phyloP scores from a whole-genome alignment of 2,888 invertebrate species.

The Cephonodes hylas region DNA sequence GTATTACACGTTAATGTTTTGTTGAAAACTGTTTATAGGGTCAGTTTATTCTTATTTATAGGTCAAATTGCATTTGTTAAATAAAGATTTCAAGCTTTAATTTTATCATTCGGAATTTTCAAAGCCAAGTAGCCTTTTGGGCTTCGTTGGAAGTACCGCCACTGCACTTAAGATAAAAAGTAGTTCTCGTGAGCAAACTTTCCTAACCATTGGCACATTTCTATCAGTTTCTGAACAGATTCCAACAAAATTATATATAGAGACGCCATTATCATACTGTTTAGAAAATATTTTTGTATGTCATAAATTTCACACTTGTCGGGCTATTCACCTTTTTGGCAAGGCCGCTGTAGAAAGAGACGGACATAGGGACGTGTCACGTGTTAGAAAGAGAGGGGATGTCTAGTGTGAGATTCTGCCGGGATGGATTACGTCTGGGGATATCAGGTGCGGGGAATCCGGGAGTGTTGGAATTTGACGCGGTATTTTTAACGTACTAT shows the following conservation, averaged over 20 bases:
- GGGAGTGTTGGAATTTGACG: background rate
- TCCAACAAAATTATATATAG: conserved; percentile 7
- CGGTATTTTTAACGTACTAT: too few species aligned
- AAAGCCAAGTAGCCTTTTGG: too few species aligned
- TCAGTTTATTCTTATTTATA: too few species aligned
- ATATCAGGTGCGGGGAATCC: background rate
- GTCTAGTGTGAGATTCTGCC: background rate
- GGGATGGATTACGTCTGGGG: conserved; percentile 3
- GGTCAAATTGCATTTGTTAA: too few species aligned
- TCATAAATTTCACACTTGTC: conserved; percentile 17
- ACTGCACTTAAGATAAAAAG: too few species aligned
- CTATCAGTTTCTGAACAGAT: background rate
- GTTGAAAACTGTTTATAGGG: too few species aligned
- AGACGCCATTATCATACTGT: conserved; percentile 29
- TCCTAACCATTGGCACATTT: background rate
- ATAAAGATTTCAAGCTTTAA: too few species aligned
- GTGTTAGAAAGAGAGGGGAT: background rate
- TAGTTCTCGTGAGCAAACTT: background rate
- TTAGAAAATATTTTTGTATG: conserved; percentile 36
- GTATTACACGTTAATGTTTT: too few species aligned
- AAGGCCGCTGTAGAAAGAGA: conserved; percentile 11
- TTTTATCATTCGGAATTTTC: too few species aligned
- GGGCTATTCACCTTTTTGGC: conserved; percentile 52
- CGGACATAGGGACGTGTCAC: conserved; percentile 22
- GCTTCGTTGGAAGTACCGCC: too few species aligned